phyloP scores from a whole-genome alignment of 2,113 vertebrate genomes.

The Andinoacara biseriatus region DNA sequence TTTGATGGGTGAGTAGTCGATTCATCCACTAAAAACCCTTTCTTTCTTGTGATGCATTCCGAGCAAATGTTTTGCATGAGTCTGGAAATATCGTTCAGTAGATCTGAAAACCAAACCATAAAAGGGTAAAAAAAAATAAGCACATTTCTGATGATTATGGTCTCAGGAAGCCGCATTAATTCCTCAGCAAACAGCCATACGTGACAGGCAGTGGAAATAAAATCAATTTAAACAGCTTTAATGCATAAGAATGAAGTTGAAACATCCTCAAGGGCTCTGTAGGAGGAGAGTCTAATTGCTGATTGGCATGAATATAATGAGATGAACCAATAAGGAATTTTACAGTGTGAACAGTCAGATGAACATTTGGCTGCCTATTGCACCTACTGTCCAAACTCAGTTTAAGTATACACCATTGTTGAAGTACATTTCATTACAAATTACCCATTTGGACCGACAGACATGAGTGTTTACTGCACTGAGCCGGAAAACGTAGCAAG shows the following conservation, averaged over 20 bases:
- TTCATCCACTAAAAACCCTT: neutral
- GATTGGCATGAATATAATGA: constrained; percentile 66
- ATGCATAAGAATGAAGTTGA: constrained; percentile 56
- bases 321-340: constrained; percentile 57
- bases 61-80: neutral
- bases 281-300: constrained; percentile 59
- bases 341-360: constrained; percentile 28
- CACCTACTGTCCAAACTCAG: constrained; percentile 39
- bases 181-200: constrained; percentile 23
- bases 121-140: neutral
- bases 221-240: constrained; percentile 58
- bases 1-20: constrained; percentile 86
- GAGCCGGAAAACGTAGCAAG: constrained; percentile 17
- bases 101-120: neutral
- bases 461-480: constrained; percentile 10
- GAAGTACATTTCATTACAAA: constrained; percentile 35
- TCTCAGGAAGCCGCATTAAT: constrained; percentile 17
- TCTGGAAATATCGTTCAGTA: neutral
- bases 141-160: neutral
- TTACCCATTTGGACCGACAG: constrained; percentile 26
- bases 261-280: constrained; percentile 46
- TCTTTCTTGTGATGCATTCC: neutral
- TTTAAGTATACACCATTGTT: constrained; percentile 37
- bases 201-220: constrained; percentile 33
- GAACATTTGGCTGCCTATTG: constrained; percentile 34